phyloP scores from a whole-genome alignment of 2,888 invertebrate genomes.

The Listrodromus nycthemerus region DNA sequence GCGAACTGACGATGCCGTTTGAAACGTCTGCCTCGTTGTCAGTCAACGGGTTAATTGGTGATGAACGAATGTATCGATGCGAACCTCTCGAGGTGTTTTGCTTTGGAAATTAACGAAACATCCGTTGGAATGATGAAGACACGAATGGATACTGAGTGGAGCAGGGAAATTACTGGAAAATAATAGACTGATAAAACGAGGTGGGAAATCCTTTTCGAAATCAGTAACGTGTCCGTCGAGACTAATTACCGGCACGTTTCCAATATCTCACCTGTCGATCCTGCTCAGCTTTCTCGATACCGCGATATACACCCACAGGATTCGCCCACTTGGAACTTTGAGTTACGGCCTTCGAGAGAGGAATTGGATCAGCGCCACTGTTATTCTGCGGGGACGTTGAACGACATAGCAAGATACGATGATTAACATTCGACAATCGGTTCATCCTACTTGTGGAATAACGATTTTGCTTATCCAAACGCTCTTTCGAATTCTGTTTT shows the following conservation, averaged over 20 bases:
- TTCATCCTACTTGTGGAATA: too few relatives aligned
- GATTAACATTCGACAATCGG: too few relatives aligned
- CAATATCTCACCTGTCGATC: constrained; percentile 5
- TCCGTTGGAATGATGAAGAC: background rate
- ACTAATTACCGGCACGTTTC: constrained; percentile 44
- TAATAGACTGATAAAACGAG: background rate
- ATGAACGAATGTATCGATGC: constrained; percentile 55
- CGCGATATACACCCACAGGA: constrained; percentile 14
- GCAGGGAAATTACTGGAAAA: background rate
- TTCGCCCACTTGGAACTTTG: constrained; percentile 42
- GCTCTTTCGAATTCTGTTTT: too few relatives aligned
- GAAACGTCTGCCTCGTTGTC: constrained; percentile 28
- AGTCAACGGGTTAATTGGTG: constrained; percentile 46
- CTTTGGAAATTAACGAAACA: background rate
- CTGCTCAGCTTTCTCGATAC: background rate
- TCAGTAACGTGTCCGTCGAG: constrained; percentile 36
- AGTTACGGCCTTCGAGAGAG: too few relatives aligned
- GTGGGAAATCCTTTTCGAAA: constrained; percentile 10
- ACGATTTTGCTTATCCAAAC: too few relatives aligned
- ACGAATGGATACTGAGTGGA: background rate
- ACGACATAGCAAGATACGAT: too few relatives aligned
- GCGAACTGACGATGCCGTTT: constrained; percentile 12
- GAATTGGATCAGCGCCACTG: too few relatives aligned
- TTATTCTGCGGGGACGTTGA: too few relatives aligned
- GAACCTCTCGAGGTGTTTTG: background rate